Evolutionary conservation across 2,888 invertebrate genomes (phyloP).

Genomic region (Nephrocerus scutellatus): DNA sequence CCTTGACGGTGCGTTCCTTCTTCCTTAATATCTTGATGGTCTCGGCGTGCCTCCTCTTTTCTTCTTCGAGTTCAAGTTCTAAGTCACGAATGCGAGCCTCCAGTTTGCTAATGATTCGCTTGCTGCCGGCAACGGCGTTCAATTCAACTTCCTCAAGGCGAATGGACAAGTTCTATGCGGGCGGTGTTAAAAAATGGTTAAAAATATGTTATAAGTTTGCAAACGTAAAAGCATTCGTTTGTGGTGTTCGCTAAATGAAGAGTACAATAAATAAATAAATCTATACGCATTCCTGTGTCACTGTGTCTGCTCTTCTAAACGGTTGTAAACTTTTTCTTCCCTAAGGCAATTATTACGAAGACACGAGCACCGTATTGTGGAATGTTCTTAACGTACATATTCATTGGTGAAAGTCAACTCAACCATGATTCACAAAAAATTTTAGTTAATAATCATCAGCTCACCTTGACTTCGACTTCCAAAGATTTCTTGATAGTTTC

Average conservation of each 20-base stretch:
- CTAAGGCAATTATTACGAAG: no score
- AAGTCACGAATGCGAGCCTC: constrained; percentile 91
- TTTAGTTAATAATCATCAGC: not conserved
- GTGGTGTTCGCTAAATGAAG: not conserved
- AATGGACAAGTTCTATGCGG: constrained; percentile 68
- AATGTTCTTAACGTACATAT: no score
- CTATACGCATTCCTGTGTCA: not conserved
- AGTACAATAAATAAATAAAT: not conserved
- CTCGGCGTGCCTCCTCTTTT: constrained; percentile 94
- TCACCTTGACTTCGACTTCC: constrained; percentile 89
- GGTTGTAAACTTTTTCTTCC: not conserved
- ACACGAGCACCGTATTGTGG: no score
- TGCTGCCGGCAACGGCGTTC: constrained; percentile 93
- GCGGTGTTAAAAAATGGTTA: constrained; percentile 8
- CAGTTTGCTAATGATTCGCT: constrained; percentile 94
- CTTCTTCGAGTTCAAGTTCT: constrained; percentile 91
- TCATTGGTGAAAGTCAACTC: no score
- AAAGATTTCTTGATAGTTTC: constrained; percentile 96
- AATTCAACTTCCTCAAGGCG: constrained; percentile 95
- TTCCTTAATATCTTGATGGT: constrained; percentile 96
- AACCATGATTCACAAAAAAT: constrained; percentile 1
- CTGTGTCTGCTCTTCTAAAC: not conserved
- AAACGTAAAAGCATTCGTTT: constrained; percentile 2
- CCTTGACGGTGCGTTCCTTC: constrained; percentile 95
- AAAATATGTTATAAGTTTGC: not conserved